Percentiles rank a stretch among this genome's conserved stretches.
phyloP scores from a whole-genome alignment of 2,113 vertebrate species.

The Calidris pygmaea region DNA sequence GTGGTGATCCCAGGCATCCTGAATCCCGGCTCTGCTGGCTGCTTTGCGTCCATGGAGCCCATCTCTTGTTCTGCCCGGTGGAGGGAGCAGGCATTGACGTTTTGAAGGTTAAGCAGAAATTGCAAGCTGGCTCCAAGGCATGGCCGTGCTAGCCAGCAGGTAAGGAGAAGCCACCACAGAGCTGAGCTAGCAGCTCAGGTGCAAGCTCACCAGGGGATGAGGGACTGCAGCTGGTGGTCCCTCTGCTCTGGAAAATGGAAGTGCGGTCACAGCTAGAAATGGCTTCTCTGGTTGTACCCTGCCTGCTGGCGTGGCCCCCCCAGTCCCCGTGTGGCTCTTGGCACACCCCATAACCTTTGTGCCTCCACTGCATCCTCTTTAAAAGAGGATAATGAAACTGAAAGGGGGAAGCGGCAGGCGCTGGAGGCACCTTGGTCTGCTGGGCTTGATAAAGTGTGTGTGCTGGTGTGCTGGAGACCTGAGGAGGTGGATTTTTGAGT shows the following conservation, averaged over 20 bases:
- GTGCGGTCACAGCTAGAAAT: neutral
- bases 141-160: neutral
- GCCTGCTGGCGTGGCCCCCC: accelerated
- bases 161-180: neutral
- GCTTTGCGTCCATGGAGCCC: neutral
- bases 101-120: constrained; percentile 6
- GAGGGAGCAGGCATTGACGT: neutral
- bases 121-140: accelerated
- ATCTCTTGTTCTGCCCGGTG: neutral
- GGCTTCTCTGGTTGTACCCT: neutral
- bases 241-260: constrained; percentile 7
- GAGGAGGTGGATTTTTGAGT: neutral
- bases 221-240: neutral
- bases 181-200: neutral
- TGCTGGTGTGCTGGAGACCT: neutral
- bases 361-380: neutral
- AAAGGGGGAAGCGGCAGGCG: neutral
- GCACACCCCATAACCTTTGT: neutral
- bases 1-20: neutral
- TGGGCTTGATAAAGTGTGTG: neutral
- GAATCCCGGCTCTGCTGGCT: neutral
- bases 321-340: neutral
- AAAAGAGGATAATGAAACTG: constrained; percentile 39
- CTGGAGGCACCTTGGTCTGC: neutral
- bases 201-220: neutral